Evolutionary conservation across 2,888 invertebrate genomes (phyloP), one percentile per base, ranked within the genome.

Genomic region (Sialis fuliginosa): DNA sequence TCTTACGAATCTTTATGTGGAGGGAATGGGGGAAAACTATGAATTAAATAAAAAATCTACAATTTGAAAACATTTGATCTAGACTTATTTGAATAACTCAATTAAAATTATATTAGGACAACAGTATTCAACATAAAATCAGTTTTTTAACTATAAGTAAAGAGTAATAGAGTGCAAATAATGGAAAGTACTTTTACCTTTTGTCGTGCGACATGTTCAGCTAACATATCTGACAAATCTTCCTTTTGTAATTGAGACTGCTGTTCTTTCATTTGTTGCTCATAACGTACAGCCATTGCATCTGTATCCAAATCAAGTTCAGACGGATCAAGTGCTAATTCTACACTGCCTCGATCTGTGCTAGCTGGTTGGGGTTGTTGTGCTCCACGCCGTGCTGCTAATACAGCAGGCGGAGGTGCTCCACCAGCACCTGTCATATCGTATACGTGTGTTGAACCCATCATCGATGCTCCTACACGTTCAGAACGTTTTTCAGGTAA

Each of bases 371-470:
- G 61, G 22, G 64, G 59, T 9, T 61, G 57, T 10, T 48, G 41
- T 31, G 60, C 57, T 37, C 55, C 56, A 10, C 54, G 39, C 46
- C 56, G 61, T 51, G 53, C 63, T 53, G 52, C 64, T 31, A 68
- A 64, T 1, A 69, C 68, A 5, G 75, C 73, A 1, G 70, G 69
- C 6, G 71, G 70, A 47, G 69, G 70, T 6, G 71, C 72, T 42
- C 71, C 72, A 33, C 58, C 74, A 6, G 77, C 79, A 30, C 75
- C 76, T 37, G 82, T 78, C 67, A 98, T 79, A 61, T 99, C 98
- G 63, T 98, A 99, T 0, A 96, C 91, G 64, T 99, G 98, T 0
- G 91, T 91, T 42, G 96, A 96, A 4, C 87, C 98, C 93, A 98
- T 95, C 95, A 99, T 96, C 1, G 82, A 76, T 48, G 83, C 84